Evolutionary conservation across 2,888 invertebrate genomes (phyloP).

Genomic region (Uropetala carovei): DNA sequence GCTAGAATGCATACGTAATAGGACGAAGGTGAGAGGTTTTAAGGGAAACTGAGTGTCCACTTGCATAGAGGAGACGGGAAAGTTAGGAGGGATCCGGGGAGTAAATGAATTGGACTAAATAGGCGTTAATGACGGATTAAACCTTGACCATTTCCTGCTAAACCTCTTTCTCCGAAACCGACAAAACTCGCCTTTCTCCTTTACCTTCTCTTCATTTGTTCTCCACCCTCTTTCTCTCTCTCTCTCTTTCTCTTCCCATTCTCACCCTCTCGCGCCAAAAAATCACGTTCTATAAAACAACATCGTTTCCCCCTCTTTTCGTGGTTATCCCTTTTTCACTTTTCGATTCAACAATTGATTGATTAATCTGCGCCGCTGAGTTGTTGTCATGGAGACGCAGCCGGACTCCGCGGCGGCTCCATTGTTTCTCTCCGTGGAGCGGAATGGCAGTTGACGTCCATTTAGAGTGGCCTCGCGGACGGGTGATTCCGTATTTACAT

Average conservation of each 20-base stretch:
- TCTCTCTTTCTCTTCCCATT: neutral
- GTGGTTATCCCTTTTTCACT: conserved; percentile 2
- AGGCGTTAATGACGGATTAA: too few relatives aligned
- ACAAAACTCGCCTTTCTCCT: too few relatives aligned
- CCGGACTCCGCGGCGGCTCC: neutral
- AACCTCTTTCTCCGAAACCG: too few relatives aligned
- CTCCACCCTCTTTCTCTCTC: neutral
- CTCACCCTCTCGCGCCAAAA: neutral
- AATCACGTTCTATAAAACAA: neutral
- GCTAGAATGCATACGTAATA: too few relatives aligned
- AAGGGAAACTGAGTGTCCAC: too few relatives aligned
- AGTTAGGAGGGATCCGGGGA: too few relatives aligned
- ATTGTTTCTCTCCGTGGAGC: neutral
- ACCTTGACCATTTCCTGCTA: too few relatives aligned
- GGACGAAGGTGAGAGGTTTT: too few relatives aligned
- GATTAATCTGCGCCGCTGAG: neutral
- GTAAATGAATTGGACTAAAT: too few relatives aligned
- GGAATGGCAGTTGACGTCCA: neutral
- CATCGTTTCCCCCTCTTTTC: neutral
- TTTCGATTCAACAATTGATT: conserved; percentile 20
- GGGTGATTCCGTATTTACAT: too few relatives aligned
- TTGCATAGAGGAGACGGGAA: too few relatives aligned
- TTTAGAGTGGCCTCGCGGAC: neutral
- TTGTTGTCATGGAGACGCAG: conserved; percentile 6
- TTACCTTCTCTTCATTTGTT: neutral